Percentiles rank a stretch among this genome's conserved stretches.
Evolutionary conservation across 2,797 vertebrate genomes (phyloP).

Genomic region (Chloroceryle amazona): DNA sequence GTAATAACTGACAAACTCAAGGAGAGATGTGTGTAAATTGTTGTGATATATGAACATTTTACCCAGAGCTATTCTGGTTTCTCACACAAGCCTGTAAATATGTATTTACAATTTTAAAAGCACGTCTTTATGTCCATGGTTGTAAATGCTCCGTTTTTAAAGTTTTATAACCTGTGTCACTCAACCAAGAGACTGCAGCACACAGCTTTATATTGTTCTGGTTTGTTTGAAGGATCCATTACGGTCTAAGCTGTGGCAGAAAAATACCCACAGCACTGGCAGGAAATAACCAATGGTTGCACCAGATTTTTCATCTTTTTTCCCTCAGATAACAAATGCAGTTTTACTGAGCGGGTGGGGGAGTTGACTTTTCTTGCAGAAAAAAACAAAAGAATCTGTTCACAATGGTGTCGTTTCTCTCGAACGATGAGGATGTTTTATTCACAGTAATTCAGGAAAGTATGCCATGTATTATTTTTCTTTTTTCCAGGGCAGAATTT

Average conservation of each 20-base stretch:
- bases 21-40: conserved; percentile 22
- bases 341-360: not conserved
- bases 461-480: not conserved
- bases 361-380: not conserved
- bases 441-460: conserved; percentile 20
- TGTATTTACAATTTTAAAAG: conserved; percentile 77
- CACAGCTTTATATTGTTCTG: not conserved
- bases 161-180: conserved; percentile 76
- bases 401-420: not conserved
- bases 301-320: not conserved
- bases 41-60: not conserved
- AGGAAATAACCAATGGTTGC: not conserved
- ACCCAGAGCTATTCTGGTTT: conserved; percentile 70
- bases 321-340: not conserved
- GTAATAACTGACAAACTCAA: not conserved
- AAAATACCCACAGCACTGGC: not conserved
- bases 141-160: conserved; percentile 81
- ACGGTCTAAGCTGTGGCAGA: not conserved
- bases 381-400: not conserved
- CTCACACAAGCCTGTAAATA: conserved; percentile 76
- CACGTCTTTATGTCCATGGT: conserved; percentile 75
- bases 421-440: not conserved
- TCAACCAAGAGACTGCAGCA: conserved; percentile 48
- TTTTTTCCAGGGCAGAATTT: conserved; percentile 23
- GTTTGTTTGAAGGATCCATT: not conserved